Conservation (phyloP, 2,113 vertebrate species). For the Solenodon paradoxus region DNA sequence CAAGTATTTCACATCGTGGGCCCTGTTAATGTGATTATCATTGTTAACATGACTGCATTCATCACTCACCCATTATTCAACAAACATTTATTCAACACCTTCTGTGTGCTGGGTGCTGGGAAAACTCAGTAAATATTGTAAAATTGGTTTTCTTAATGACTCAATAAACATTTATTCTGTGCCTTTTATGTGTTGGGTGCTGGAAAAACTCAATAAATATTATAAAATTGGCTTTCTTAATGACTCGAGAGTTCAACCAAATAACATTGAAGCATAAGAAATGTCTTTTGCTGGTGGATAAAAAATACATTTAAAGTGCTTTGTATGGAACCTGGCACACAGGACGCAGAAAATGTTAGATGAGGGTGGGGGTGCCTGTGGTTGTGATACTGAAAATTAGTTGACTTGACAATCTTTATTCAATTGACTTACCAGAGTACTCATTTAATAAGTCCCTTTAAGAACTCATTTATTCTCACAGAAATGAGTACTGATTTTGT, state of each 20-base stretch:
- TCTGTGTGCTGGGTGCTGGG: not conserved
- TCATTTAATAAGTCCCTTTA: not conserved
- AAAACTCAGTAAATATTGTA: not conserved
- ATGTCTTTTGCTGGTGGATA: not conserved
- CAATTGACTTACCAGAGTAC: not conserved
- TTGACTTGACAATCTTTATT: not conserved
- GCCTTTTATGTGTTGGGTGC: not conserved
- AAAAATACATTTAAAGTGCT: not conserved
- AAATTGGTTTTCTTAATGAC: conserved; percentile 35
- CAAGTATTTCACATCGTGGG: no score
- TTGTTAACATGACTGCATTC: not conserved
- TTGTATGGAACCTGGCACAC: not conserved
- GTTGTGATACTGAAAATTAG: not conserved
- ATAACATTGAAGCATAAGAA: not conserved
- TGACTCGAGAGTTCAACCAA: not conserved
- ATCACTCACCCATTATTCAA: not conserved
- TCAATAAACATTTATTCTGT: conserved; percentile 17
- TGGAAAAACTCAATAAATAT: conserved; percentile 28
- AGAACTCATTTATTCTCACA: conserved; percentile 32
- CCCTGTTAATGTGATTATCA: not conserved
- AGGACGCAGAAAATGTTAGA: not conserved
- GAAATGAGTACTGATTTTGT: conserved; percentile 32
- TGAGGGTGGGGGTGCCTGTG: not conserved
- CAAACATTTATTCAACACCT: not conserved
- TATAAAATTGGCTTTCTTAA: conserved; percentile 25